Base-by-base conservation (phyloP, 1,140 invertebrate genomes). In the Drosophila mauritiana region DNA sequence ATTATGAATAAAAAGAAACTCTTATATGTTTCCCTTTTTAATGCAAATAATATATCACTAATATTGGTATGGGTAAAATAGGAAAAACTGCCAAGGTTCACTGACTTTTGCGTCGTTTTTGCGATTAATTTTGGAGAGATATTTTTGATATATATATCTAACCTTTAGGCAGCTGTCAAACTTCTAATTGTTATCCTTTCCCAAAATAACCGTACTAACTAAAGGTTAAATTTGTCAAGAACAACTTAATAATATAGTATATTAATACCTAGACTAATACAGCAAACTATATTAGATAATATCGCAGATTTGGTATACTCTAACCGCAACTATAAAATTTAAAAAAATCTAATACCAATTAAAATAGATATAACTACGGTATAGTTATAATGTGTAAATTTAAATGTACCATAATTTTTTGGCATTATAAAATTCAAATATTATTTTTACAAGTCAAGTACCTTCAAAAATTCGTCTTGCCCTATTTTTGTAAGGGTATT, bases 181-280 rank as follows among this genome's bases (percentile, higher is more conserved):
- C 20, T 22, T 22, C 20, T 22, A 22, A 22, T 22, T 22, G 1
- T 22, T 22, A 22, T 22, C 61, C 3, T 27, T 17, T 63, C 4
- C 52, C 12, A 74, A 58, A 70, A 42, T 4, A 36, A 45, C 3
- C 3, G 31, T 10, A 8, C 54, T 25, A 48, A 36, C 20, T 36
- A 64, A 43, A 36, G 27, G 59, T 5, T 27, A 36, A 52, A 52
- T 65, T 46, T 55, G 37, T 17, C 40, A 68, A 31, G 22, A 45
- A 2, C 27, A 17, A 53, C 37, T 43, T 45, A 8, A 6, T 42
- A 10, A 31, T 31, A 2, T 31, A 10, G 31, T 31, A 3, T 31
- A 7, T 31, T 31, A 31, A 31, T 10, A 31, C 8, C 7, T 8
- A 31, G 2, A 31, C 31, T 31, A 31, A 1, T 31, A 31, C 7